phyloP scores from a whole-genome alignment of 2,113 vertebrate species.

The Carassius carassius region DNA sequence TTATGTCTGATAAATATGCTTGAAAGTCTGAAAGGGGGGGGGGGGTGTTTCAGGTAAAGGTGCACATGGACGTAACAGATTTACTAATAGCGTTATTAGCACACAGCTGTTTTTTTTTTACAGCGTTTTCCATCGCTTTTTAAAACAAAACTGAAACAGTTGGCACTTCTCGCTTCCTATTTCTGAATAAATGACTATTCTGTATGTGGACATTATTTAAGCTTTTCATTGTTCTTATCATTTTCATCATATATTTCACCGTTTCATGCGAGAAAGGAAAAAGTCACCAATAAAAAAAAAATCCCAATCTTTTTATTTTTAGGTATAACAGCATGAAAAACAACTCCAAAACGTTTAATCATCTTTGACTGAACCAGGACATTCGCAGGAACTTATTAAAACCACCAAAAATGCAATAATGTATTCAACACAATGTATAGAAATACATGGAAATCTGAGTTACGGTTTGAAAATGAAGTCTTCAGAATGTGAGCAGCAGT shows the following conservation, averaged over 20 bases:
- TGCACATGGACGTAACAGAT: too few species aligned
- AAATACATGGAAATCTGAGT: background rate
- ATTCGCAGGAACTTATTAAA: background rate
- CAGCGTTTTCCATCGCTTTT: constrained; percentile 48
- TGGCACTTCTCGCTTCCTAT: constrained; percentile 40
- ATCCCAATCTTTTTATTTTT: background rate
- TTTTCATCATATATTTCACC: background rate
- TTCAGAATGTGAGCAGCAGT: background rate
- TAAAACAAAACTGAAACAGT: constrained; percentile 21
- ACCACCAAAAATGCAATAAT: background rate
- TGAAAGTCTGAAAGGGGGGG: too few species aligned
- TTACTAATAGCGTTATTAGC: background rate
- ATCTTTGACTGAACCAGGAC: background rate
- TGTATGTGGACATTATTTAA: background rate
- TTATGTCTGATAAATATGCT: too few species aligned
- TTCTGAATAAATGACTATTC: background rate
- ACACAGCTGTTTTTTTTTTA: constrained; percentile 2
- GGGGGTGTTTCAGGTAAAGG: too few species aligned
- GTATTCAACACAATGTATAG: background rate
- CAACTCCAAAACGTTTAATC: too few species aligned
- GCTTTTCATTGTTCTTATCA: too few species aligned
- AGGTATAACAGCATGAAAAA: background rate
- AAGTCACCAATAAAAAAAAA: background rate
- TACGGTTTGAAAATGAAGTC: background rate
- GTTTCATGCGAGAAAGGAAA: background rate